These are phyloP conservation scores for Fissipunctia ypsillon DNA, from an alignment of 2,888 invertebrate genomes.

Conservation along the genomic window DNA sequence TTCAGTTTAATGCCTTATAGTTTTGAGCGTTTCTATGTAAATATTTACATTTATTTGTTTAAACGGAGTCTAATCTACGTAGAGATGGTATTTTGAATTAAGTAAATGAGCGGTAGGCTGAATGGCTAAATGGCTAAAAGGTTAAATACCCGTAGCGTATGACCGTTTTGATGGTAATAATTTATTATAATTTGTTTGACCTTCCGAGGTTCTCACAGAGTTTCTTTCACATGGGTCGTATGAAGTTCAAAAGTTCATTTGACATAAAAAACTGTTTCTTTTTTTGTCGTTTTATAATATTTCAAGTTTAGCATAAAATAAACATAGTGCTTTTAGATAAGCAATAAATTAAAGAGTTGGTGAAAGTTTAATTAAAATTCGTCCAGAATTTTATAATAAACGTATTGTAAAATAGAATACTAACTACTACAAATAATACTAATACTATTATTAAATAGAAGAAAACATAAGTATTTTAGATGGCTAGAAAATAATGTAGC, in stretches of 20 bases:
- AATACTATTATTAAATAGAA: too few relatives aligned
- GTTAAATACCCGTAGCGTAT: constrained; percentile 44
- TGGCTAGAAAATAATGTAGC: too few relatives aligned
- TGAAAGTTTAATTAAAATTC: neutral
- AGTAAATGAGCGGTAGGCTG: constrained; percentile 37
- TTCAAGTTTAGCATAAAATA: neutral
- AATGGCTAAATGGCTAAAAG: constrained; percentile 29
- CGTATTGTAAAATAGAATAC: too few relatives aligned
- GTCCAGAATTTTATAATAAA: too few relatives aligned
- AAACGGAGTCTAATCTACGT: constrained; percentile 40
- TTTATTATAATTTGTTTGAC: constrained; percentile 41
- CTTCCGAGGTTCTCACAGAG: constrained; percentile 47
- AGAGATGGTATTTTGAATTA: constrained; percentile 49
- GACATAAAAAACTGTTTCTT: constrained; percentile 14
- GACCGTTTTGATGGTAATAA: constrained; percentile 37
- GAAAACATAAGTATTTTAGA: too few relatives aligned
- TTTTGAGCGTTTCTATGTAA: constrained; percentile 42
- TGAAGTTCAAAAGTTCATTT: constrained; percentile 52
- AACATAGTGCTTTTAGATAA: neutral
- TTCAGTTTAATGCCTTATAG: constrained; percentile 46
- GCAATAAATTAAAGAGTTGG: neutral
- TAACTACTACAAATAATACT: too few relatives aligned
- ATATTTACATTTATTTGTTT: constrained; percentile 58
- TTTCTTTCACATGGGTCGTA: constrained; percentile 48
- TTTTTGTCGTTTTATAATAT: neutral